These are phyloP conservation scores for Coecobrya sp. DNA, from an alignment of 2,888 invertebrate species.

Conservation along the genomic window DNA sequence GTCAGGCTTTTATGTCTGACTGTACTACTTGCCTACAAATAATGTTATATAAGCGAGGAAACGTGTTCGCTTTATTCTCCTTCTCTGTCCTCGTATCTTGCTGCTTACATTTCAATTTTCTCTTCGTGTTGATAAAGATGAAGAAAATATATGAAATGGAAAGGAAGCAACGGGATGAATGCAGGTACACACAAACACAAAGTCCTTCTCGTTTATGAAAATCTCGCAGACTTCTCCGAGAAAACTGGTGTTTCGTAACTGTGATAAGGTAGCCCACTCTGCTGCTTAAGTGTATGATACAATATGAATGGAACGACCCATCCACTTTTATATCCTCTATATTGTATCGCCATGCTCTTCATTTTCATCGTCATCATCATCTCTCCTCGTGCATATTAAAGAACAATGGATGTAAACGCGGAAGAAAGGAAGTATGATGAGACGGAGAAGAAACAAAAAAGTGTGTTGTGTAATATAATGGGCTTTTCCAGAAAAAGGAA, in stretches of 20 bases:
- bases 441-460: conserved; percentile 19
- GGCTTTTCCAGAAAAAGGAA: conserved; percentile 6
- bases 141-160: background rate
- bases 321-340: conserved; percentile 17
- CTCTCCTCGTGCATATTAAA: conserved; percentile 53
- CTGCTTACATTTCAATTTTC: conserved; percentile 9
- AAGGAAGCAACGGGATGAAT: background rate
- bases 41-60: background rate
- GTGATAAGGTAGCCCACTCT: background rate
- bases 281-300: background rate
- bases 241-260: background rate
- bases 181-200: background rate
- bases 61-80: background rate
- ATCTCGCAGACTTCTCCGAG: background rate
- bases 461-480: conserved; percentile 25
- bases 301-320: background rate
- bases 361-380: background rate
- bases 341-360: background rate
- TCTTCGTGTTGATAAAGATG: background rate
- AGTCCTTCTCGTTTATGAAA: background rate
- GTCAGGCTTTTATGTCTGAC: background rate
- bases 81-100: background rate
- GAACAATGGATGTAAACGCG: conserved; percentile 11
- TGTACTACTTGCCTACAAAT: background rate
- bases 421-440: conserved; percentile 7